Evolutionary conservation across 2,797 vertebrate genomes (phyloP).

Genomic region (Lutjanus argentimaculatus): DNA sequence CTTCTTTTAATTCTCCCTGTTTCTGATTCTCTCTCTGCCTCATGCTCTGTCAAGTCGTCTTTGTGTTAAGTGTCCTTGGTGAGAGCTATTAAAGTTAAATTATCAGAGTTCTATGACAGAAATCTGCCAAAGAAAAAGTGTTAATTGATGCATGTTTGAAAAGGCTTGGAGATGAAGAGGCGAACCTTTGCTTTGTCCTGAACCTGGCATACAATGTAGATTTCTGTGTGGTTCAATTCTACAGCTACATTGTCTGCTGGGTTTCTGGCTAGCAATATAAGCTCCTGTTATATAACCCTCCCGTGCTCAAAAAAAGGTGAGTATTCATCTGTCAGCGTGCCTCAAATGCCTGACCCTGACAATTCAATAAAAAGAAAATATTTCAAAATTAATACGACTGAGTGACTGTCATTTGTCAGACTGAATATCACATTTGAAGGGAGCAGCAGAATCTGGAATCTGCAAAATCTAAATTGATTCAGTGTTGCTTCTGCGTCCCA

Average conservation of each 20-base stretch:
- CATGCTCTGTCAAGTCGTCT: slow-evolving; percentile 21
- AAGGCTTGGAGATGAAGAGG: slow-evolving; percentile 6
- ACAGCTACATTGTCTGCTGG: slow-evolving; percentile 99
- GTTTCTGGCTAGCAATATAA: slow-evolving; percentile 95
- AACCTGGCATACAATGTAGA: slow-evolving; percentile 99
- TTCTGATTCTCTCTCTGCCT: slow-evolving; percentile 3
- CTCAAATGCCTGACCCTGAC: slow-evolving; percentile 55
- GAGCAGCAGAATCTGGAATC: slow-evolving; percentile 46
- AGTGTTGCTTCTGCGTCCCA: slow-evolving; percentile 57
- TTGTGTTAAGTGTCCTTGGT: slow-evolving; percentile 36
- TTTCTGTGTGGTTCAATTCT: slow-evolving; percentile 97
- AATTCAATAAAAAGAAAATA: slow-evolving; percentile 76
- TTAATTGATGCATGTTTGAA: slow-evolving; percentile 4
- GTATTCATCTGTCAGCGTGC: slow-evolving; percentile 44
- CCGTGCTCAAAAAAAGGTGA: slow-evolving; percentile 50
- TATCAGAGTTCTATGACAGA: background rate
- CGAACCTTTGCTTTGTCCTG: slow-evolving; percentile 89
- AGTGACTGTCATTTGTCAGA: slow-evolving; percentile 69
- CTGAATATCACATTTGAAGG: slow-evolving; percentile 43
- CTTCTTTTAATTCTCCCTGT: slow-evolving; percentile 39
- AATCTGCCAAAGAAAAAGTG: background rate
- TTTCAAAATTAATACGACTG: slow-evolving; percentile 40
- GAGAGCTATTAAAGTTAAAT: background rate
- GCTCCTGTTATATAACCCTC: slow-evolving; percentile 33
- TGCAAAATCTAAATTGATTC: slow-evolving; percentile 70